Evolutionary conservation across 2,888 invertebrate genomes (phyloP).

Genomic region (Camptogramma bilineatum): DNA sequence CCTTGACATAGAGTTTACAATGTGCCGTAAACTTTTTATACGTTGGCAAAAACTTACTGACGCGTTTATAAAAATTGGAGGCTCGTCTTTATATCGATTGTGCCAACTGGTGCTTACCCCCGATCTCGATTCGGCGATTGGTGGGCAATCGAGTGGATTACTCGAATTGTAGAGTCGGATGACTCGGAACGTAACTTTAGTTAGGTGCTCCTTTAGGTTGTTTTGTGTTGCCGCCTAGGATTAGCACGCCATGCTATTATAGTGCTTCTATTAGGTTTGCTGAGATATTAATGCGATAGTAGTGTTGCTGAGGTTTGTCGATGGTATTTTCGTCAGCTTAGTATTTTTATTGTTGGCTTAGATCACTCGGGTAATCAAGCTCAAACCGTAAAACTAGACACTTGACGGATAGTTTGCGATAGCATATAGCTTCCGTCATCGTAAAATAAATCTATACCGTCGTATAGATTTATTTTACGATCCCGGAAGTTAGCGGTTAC

Average conservation of each 20-base stretch:
- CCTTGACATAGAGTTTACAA: constrained; percentile 65
- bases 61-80: constrained; percentile 69
- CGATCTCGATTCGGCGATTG: constrained; percentile 77
- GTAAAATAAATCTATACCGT: too few species aligned
- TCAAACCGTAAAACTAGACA: constrained; percentile 12
- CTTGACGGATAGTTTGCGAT: background rate
- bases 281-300: constrained; percentile 24
- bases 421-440: too few species aligned
- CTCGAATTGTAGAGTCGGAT: constrained; percentile 58
- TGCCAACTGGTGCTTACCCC: constrained; percentile 83
- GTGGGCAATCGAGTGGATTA: constrained; percentile 71
- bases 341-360: constrained; percentile 15
- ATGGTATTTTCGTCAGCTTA: constrained; percentile 7
- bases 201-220: constrained; percentile 45
- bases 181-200: constrained; percentile 53
- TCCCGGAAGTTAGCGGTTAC: background rate
- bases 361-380: constrained; percentile 8
- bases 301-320: constrained; percentile 16
- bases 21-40: constrained; percentile 47
- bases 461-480: background rate
- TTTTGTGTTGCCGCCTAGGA: constrained; percentile 45
- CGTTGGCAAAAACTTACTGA: constrained; percentile 50
- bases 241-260: constrained; percentile 43
- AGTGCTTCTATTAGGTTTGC: constrained; percentile 32
- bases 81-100: constrained; percentile 79